Evolutionary conservation across 2,888 invertebrate genomes (phyloP).

Genomic region (Pyrochroa serraticornis): DNA sequence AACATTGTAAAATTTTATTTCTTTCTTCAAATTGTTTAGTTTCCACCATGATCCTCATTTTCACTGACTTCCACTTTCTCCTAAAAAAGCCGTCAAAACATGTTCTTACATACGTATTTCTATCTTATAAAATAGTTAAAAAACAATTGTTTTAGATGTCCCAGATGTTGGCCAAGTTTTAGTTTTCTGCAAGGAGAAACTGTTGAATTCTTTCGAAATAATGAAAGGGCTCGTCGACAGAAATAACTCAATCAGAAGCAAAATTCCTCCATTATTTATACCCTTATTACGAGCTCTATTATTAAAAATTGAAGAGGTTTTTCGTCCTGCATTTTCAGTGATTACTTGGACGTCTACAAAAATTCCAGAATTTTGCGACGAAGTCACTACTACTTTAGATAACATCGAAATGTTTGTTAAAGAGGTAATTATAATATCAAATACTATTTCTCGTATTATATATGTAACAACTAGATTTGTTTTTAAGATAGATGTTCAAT

Average conservation of each 20-base stretch:
- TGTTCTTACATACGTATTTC: slow-evolving; percentile 4
- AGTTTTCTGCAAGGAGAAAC: slow-evolving; percentile 73
- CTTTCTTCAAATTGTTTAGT: no score
- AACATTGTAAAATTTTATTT: no score
- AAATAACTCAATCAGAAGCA: slow-evolving; percentile 65
- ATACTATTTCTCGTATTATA: no score
- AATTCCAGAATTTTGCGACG: slow-evolving; percentile 67
- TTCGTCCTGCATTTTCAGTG: slow-evolving; percentile 77
- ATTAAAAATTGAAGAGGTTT: slow-evolving; percentile 70
- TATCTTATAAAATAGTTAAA: not conserved
- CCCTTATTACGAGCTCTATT: slow-evolving; percentile 72
- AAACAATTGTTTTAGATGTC: slow-evolving; percentile 59
- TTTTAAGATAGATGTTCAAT: no score
- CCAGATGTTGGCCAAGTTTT: slow-evolving; percentile 79
- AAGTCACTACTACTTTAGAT: slow-evolving; percentile 63
- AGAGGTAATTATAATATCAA: slow-evolving; percentile 56
- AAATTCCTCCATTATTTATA: slow-evolving; percentile 71
- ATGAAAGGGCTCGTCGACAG: slow-evolving; percentile 68
- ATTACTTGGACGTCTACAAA: slow-evolving; percentile 85
- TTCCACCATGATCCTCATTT: no score
- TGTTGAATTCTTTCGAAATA: slow-evolving; percentile 67
- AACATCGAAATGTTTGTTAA: slow-evolving; percentile 72
- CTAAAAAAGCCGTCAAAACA: no score
- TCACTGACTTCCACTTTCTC: no score
- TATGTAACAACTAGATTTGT: no score